Base-by-base conservation (phyloP, 1,140 invertebrate species). In the Zaprionus tsacasi region DNA sequence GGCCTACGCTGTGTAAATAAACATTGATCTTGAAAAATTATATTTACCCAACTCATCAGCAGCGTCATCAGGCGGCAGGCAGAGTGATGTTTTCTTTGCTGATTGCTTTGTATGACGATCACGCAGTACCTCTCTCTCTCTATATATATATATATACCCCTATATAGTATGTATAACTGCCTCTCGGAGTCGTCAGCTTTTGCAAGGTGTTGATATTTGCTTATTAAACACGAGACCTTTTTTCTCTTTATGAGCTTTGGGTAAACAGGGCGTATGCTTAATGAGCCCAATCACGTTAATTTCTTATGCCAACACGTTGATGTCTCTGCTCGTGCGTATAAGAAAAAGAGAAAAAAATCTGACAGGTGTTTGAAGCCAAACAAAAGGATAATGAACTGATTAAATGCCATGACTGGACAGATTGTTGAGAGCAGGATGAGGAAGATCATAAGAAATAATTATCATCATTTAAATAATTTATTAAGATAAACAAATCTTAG, bases 11-110 rank as follows among this genome's bases (percentile, higher is more conserved):
- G 57, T 60, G 67, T 89, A 89, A 89, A 88, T 81, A 88, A 88
- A 89, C 85, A 88, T 85, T 88, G 85, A 88, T 88, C 85, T 88
- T 88, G 85, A 88, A 85, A 88, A 88, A 82, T 81, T 85, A 89
- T 88, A 88, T 88, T 88, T 88, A 89, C 85, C 43, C 85, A 88
- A 81, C 77, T 85, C 85, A 89, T 85, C 85, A 78, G 68, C 83
- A 75, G 38, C 83, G 56, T 88, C 83, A 76, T 85, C 81, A 70
- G 45, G 45, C 45, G 11, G 69, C 61, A 54, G 63, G 35, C 45
- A 60, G 63, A 63, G 55, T 45, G 76, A 75, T 88, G 85, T 88
- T 88, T 88, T 88, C 81, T 74, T 88, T 89, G 85, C 85, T 88
- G 85, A 88, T 88, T 88, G 85, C 76, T 87, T 82, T 79, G 71